A percentile compares a stretch with the other conserved stretches of the same genome.
Conservation (phyloP, 2,888 invertebrate species). For the Mythimna loreyi region DNA sequence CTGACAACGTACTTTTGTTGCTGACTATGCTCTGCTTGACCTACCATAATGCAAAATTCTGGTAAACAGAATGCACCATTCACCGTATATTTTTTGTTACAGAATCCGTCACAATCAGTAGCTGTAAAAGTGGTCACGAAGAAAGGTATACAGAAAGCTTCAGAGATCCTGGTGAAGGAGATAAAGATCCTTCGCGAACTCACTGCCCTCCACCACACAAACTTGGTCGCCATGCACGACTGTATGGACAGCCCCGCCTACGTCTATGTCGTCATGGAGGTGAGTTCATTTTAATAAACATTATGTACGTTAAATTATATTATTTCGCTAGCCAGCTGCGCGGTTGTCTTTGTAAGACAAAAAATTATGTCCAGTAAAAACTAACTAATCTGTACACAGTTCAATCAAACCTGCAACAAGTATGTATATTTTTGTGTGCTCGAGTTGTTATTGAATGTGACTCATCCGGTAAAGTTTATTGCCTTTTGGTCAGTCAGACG, state of each 20-base stretch:
- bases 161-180: conserved; percentile 99
- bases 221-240: conserved; percentile 99
- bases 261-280: conserved; percentile 99
- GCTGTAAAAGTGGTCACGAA: conserved; percentile 99
- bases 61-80: conserved; percentile 10
- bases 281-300: conserved; percentile 83
- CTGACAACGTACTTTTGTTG: neutral
- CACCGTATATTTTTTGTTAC: conserved; percentile 65
- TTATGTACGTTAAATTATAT: conserved; percentile 10
- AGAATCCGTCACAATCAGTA: conserved; percentile 97
- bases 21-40: conserved; percentile 1
- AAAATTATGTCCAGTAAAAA: conserved; percentile 37
- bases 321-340: conserved; percentile 1
- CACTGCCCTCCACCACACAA: conserved; percentile 99
- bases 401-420: conserved; percentile 20
- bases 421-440: conserved; percentile 19
- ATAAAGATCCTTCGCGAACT: conserved; percentile 99
- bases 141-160: conserved; percentile 99
- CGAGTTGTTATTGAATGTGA: conserved; percentile 52
- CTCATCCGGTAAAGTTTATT: conserved; percentile 59
- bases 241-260: conserved; percentile 99
- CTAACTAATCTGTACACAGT: conserved; percentile 14
- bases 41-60: conserved; percentile 4
- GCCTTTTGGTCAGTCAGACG: conserved; percentile 43
- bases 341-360: conserved; percentile 1